Evolutionary conservation across 1,140 invertebrate genomes (phyloP), one percentile per base, ranked within the genome.

Genomic region (Cydia pomonella): DNA sequence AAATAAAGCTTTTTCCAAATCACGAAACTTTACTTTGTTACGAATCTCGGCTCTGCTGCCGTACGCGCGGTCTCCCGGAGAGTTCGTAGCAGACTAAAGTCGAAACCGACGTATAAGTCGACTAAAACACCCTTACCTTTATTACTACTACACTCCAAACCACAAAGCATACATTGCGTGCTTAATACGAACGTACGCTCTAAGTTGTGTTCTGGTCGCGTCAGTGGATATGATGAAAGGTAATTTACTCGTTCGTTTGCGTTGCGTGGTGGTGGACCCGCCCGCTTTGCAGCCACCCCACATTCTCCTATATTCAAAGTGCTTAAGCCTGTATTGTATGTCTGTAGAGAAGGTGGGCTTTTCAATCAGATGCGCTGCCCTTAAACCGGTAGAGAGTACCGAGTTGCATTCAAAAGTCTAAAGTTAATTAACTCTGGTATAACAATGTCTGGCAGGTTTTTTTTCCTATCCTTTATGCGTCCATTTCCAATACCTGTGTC

Each of bases 261-360:
- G 7, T 69, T 76, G 75, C 53, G 74, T 78, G 63, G 76, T 77
- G 66, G 3, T 75, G 76, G 64, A 74, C 80, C 76, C 76, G 63
- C 27, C 27, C 76, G 77, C 74, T 79, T 80, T 80, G 38, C 75
- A 74, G 81, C 79, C 78, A 81, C 74, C 75, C 77, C 80, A 80
- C 76, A 71, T 80, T 77, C 72, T 82, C 82, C 82, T 79, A 74
- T 76, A 79, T 73, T 79, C 77, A 79, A 75, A 77, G 81, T 85
- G 80, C 81, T 86, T 86, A 83, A 87, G 86, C 76, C 84, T 85
- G 82, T 88, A 85, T 87, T 87, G 84, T 83, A 85, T 85, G 85
- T 88, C 83, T 87, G 86, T 38, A 72, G 73, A 23, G 80, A 87
- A 85, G 81, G 81, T 83, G 76, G 78, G 81, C 81, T 87, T 86